Evolutionary conservation across 2,888 invertebrate genomes (phyloP).

Genomic region (Steromphala cineraria): DNA sequence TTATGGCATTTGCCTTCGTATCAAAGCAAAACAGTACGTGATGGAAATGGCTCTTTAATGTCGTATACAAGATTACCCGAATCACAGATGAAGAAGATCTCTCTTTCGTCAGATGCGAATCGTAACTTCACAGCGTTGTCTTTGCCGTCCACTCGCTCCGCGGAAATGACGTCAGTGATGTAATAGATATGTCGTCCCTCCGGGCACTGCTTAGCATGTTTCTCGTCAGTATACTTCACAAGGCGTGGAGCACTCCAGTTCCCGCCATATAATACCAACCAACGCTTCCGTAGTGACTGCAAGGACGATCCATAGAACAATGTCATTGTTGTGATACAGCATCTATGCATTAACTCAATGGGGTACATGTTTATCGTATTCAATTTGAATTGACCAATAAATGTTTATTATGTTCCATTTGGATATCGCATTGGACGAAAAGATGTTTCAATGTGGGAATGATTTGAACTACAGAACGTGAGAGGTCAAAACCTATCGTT

Average conservation of each 20-base stretch:
- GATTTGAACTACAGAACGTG: no score
- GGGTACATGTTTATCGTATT: no score
- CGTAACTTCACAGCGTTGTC: constrained; percentile 23
- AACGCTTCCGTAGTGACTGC: constrained; percentile 22
- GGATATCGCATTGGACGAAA: no score
- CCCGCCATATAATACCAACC: constrained; percentile 23
- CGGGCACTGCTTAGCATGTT: constrained; percentile 9
- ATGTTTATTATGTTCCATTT: no score
- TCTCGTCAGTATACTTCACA: constrained; percentile 29
- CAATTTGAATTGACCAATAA: no score
- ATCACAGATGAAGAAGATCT: constrained; percentile 31
- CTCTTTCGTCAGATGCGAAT: constrained; percentile 13
- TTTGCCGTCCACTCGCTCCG: constrained; percentile 7
- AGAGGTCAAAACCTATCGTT: no score
- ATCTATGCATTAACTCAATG: no score
- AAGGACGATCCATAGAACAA: background rate
- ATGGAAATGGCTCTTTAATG: background rate
- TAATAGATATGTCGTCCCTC: constrained; percentile 15
- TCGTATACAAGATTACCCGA: constrained; percentile 22
- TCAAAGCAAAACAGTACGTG: no score
- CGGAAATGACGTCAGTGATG: constrained; percentile 25
- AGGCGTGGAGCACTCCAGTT: constrained; percentile 31
- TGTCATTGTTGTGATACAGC: background rate
- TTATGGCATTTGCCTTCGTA: no score
- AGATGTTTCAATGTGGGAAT: no score